These are phyloP conservation scores for Spilosoma lubricipeda DNA, from an alignment of 2,888 invertebrate genomes.

Conservation along the genomic window DNA sequence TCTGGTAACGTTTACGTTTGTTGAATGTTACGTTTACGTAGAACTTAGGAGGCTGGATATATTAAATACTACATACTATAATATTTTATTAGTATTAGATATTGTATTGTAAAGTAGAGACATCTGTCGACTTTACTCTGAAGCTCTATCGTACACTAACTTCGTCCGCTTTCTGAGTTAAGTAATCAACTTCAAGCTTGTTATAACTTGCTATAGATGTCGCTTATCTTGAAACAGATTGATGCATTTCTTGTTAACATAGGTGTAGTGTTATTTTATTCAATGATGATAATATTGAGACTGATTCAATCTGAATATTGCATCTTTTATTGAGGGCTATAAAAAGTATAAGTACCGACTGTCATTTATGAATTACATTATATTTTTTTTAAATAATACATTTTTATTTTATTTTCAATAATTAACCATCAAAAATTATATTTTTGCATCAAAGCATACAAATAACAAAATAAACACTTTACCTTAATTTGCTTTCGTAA, in stretches of 20 bases:
- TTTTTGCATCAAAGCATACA: too few species aligned
- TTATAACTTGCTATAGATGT: slow-evolving; percentile 6
- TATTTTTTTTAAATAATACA: too few species aligned
- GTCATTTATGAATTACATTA: too few species aligned
- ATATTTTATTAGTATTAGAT: too few species aligned
- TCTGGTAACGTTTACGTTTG: too few species aligned
- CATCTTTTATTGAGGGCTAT: neutral
- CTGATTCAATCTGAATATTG: neutral
- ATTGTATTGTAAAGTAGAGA: neutral
- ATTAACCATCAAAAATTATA: too few species aligned
- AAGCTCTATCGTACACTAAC: neutral
- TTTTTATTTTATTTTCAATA: too few species aligned
- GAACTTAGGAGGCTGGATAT: too few species aligned
- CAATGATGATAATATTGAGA: too few species aligned
- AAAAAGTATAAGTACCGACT: neutral
- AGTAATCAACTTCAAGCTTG: neutral
- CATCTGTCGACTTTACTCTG: slow-evolving; percentile 7
- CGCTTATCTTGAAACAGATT: neutral
- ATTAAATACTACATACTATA: too few species aligned
- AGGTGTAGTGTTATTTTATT: too few species aligned
- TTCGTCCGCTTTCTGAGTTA: neutral
- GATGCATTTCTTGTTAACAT: neutral
- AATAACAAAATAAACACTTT: neutral
- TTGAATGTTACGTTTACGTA: too few species aligned
- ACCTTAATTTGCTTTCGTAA: neutral